Evolutionary conservation across 2,797 vertebrate species (phyloP).

Genomic region (Cottoperca gobio): DNA sequence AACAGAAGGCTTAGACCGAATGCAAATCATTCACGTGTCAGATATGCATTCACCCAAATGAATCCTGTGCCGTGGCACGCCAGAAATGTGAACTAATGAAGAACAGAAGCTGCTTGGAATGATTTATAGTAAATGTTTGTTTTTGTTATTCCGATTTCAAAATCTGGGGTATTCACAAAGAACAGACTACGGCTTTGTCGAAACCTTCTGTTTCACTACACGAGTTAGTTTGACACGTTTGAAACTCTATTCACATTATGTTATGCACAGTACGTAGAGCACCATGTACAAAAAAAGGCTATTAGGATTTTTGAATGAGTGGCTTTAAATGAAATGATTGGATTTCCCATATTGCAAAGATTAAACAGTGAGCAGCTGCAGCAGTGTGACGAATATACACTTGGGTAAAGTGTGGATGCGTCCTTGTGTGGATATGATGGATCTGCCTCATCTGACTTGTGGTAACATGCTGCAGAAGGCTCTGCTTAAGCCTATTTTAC

Average conservation of each 20-base stretch:
- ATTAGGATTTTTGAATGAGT: conserved; percentile 1
- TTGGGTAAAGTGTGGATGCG: conserved; percentile 32
- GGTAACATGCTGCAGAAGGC: conserved; percentile 64
- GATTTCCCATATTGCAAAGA: not conserved
- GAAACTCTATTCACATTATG: not conserved
- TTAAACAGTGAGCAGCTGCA: conserved; percentile 28
- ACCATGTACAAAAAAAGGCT: conserved; percentile 8
- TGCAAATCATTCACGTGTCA: conserved; percentile 59
- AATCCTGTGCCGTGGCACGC: conserved; percentile 57
- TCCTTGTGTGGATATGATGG: conserved; percentile 49
- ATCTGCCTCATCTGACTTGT: conserved; percentile 65
- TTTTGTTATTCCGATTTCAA: too few relatives aligned
- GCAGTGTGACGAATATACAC: conserved; percentile 34
- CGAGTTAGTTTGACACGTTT: conserved; percentile 5
- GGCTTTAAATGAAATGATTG: conserved; percentile 9
- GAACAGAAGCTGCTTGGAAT: conserved; percentile 59
- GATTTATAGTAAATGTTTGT: conserved; percentile 39
- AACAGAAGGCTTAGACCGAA: conserved; percentile 58
- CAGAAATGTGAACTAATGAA: conserved; percentile 68
- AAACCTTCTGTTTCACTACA: conserved; percentile 1
- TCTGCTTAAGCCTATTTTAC: conserved; percentile 70
- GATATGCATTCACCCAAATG: conserved; percentile 63
- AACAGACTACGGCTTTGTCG: not conserved
- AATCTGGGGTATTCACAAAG: not conserved
- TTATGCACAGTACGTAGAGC: not conserved